phyloP scores from a whole-genome alignment of 2,888 invertebrate genomes.

The Rugalucina vietnamica region DNA sequence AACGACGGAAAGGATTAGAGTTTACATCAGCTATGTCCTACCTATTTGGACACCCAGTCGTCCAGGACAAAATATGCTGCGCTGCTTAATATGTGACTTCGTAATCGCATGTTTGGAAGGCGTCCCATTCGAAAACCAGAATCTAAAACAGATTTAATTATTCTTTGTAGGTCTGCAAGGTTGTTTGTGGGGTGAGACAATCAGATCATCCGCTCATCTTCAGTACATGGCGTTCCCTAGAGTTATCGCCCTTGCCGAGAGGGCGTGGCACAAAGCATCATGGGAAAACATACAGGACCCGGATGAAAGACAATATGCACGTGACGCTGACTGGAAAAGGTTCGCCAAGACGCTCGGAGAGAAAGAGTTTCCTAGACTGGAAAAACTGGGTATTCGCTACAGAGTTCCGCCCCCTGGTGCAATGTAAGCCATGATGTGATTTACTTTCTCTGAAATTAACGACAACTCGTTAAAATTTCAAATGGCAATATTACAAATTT shows the following conservation, averaged over 20 bases:
- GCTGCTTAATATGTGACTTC: too few species aligned
- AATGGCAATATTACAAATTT: too few species aligned
- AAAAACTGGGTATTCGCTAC: constrained; percentile 67
- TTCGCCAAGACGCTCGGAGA: constrained; percentile 72
- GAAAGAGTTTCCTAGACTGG: constrained; percentile 69
- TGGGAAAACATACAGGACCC: constrained; percentile 71
- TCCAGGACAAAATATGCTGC: too few species aligned
- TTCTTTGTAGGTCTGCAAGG: constrained; percentile 77
- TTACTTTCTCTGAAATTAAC: constrained; percentile 25
- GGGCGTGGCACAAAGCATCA: constrained; percentile 78
- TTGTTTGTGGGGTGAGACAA: constrained; percentile 77
- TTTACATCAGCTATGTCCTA: too few species aligned
- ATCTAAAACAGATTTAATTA: too few species aligned
- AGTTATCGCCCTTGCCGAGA: constrained; percentile 78
- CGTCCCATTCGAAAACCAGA: too few species aligned
- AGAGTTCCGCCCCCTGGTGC: constrained; percentile 75
- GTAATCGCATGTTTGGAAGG: too few species aligned
- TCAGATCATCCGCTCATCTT: constrained; percentile 65
- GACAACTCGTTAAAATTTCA: too few species aligned
- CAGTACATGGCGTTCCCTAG: constrained; percentile 75
- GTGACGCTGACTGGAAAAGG: constrained; percentile 67
- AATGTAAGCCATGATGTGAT: constrained; percentile 49
- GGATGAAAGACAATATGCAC: constrained; percentile 21
- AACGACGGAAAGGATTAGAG: too few species aligned
- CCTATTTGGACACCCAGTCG: too few species aligned